Evolutionary conservation across 2,888 invertebrate genomes (phyloP).

Genomic region (Galerucella nymphaeae): DNA sequence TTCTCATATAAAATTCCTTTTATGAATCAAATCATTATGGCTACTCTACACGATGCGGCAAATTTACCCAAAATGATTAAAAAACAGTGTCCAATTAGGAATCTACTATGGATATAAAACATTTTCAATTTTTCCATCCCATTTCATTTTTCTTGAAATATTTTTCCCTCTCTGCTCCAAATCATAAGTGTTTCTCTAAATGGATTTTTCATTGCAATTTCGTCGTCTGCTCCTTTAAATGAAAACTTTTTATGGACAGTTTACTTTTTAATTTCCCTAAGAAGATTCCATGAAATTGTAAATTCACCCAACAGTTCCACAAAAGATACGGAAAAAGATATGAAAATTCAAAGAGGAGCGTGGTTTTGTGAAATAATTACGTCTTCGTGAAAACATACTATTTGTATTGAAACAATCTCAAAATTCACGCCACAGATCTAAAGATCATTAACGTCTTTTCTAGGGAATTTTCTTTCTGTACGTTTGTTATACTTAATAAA

Average conservation of each 20-base stretch:
- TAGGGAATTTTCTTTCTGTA: no score
- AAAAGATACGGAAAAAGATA: background rate
- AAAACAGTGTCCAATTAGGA: no score
- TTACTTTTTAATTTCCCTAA: slow-evolving; percentile 19
- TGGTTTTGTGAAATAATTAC: no score
- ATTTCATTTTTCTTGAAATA: background rate
- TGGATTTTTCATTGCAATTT: slow-evolving; percentile 16
- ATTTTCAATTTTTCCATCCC: background rate
- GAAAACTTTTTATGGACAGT: slow-evolving; percentile 23
- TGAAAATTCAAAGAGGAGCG: background rate
- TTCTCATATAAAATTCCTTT: slow-evolving; percentile 1
- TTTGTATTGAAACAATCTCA: no score
- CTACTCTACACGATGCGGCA: no score
- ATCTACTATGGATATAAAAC: no score
- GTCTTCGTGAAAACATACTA: no score
- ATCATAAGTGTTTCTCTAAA: slow-evolving; percentile 22
- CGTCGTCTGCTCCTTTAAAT: slow-evolving; percentile 11
- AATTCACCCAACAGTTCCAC: background rate
- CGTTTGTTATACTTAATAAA: no score
- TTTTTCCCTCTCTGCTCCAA: background rate
- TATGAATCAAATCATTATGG: background rate
- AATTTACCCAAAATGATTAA: no score
- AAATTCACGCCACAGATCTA: no score
- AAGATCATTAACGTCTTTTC: no score
- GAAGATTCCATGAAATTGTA: slow-evolving; percentile 9